phyloP scores from a whole-genome alignment of 2,113 vertebrate genomes.

The Datnioides undecimradiatus region DNA sequence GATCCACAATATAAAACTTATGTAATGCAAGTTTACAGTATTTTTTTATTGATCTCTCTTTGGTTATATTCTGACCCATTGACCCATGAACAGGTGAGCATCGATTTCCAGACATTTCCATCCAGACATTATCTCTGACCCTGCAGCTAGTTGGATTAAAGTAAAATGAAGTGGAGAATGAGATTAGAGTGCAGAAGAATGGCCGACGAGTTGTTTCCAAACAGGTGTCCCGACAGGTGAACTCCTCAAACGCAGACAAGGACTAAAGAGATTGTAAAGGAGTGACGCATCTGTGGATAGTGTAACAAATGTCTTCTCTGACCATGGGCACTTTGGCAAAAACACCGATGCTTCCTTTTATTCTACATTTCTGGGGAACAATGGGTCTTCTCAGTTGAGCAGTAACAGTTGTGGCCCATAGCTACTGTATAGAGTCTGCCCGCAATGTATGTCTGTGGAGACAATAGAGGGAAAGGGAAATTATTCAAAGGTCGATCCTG shows the following conservation, averaged over 20 bases:
- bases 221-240: constrained; percentile 13
- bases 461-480: constrained; percentile 61
- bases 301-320: constrained; percentile 70
- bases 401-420: constrained; percentile 63
- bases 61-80: neutral
- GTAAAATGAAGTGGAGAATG: constrained; percentile 34
- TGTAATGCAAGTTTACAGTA: neutral
- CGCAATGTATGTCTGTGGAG: constrained; percentile 30
- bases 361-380: constrained; percentile 59
- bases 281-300: constrained; percentile 63
- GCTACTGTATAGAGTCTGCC: constrained; percentile 42
- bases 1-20: neutral
- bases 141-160: constrained; percentile 37
- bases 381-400: constrained; percentile 55
- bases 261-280: constrained; percentile 13
- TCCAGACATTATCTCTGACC: constrained; percentile 14
- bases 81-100: neutral
- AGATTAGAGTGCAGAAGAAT: constrained; percentile 25
- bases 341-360: constrained; percentile 41
- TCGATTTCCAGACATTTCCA: constrained; percentile 1
- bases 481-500: constrained; percentile 58
- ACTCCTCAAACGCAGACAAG: neutral
- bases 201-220: constrained; percentile 12
- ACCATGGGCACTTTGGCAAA: constrained; percentile 60
- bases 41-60: neutral